Conservation (phyloP, 2,113 vertebrate species). For the Nycticryphes semicollaris region DNA sequence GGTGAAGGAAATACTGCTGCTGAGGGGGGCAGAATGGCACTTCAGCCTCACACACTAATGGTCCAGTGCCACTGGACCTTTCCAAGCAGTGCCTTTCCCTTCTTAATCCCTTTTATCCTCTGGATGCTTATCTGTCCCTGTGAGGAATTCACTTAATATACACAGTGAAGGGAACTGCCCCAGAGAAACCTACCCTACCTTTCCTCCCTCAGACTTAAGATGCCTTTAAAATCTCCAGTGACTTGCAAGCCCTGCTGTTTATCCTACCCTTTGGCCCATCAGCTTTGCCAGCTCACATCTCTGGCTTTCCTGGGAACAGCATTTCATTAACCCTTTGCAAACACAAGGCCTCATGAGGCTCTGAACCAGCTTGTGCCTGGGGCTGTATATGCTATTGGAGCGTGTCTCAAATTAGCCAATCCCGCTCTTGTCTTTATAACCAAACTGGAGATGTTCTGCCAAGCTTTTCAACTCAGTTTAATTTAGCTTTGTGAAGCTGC, state of each 20-base stretch:
- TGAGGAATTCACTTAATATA: background rate
- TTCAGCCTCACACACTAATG: background rate
- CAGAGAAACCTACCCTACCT: background rate
- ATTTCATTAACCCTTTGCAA: constrained; percentile 33
- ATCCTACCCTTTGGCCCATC: background rate
- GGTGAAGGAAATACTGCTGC: background rate
- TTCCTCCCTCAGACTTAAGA: background rate
- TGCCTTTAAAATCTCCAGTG: background rate
- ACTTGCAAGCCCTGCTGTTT: background rate
- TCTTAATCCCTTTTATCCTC: background rate
- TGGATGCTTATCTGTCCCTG: background rate
- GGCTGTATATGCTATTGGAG: background rate
- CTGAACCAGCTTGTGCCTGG: background rate
- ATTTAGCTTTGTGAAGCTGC: constrained; percentile 49
- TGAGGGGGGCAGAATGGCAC: background rate
- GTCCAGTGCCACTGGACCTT: background rate
- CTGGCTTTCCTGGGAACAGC: background rate
- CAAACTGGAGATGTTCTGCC: constrained; percentile 35
- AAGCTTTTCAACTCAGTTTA: constrained; percentile 50
- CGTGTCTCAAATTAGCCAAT: background rate
- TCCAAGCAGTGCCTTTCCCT: background rate
- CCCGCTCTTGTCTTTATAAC: background rate
- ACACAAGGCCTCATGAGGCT: background rate
- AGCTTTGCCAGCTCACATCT: background rate
- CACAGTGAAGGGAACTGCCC: background rate